phyloP scores from a whole-genome alignment of 2,797 vertebrate genomes.

The Halcyon leucocephala region DNA sequence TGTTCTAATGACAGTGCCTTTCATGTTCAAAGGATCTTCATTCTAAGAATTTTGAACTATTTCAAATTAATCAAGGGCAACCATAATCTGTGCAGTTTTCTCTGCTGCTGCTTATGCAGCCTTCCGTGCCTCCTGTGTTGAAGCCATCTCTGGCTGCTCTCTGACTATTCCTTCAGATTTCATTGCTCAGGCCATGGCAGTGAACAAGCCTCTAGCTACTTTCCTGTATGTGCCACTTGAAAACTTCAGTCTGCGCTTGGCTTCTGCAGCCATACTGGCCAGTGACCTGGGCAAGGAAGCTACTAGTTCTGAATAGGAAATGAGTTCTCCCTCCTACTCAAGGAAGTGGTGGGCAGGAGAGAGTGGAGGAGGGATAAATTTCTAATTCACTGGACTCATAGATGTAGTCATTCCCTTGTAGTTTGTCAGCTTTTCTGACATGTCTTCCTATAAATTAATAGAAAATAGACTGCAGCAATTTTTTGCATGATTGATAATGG shows the following conservation, averaged over 20 bases:
- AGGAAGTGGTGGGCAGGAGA: not conserved
- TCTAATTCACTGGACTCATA: not conserved
- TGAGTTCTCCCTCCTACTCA: not conserved
- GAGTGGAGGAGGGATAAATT: not conserved
- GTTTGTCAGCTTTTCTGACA: not conserved
- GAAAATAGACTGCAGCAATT: not conserved
- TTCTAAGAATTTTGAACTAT: not conserved
- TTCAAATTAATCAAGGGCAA: not conserved
- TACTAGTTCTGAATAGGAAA: not conserved
- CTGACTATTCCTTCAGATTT: not conserved
- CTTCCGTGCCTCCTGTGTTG: not conserved
- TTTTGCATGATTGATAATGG: constrained; percentile 1
- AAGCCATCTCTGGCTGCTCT: not conserved
- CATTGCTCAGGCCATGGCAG: not conserved
- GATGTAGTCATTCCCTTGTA: not conserved
- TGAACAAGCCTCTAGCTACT: not conserved
- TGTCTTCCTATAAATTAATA: constrained; percentile 3
- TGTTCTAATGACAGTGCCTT: not conserved
- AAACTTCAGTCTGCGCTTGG: not conserved
- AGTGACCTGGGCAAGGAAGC: not conserved
- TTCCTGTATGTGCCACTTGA: not conserved
- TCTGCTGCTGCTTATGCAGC: not conserved
- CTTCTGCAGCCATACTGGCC: not conserved
- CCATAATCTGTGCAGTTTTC: not conserved
- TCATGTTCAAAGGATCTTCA: not conserved